Evolutionary conservation across 2,797 vertebrate genomes (phyloP).

Genomic region (Sylvilagus floridanus): DNA sequence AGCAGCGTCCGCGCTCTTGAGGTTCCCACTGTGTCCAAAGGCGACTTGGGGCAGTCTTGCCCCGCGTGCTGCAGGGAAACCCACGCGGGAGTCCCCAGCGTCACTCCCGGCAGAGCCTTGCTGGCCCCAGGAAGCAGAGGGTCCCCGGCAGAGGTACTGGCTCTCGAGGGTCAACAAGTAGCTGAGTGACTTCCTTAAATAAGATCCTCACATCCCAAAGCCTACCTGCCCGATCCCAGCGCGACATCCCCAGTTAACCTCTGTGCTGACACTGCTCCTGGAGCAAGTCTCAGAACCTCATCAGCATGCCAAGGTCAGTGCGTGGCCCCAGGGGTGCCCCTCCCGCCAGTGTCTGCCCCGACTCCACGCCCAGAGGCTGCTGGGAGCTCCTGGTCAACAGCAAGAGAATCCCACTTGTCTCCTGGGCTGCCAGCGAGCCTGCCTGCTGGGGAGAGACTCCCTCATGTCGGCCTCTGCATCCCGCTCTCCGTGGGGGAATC

Average conservation of each 20-base stretch:
- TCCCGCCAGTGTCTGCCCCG: no score
- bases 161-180: neutral
- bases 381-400: no score
- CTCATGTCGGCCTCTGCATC: neutral
- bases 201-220: slow-evolving; percentile 15
- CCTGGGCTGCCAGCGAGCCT: neutral
- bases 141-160: neutral
- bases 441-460: neutral
- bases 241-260: neutral
- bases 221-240: neutral
- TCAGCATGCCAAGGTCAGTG: neutral
- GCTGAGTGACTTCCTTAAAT: neutral
- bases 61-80: neutral
- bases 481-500: neutral
- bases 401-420: no score
- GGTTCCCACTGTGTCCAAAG: no score
- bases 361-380: no score
- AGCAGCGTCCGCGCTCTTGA: neutral
- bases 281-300: no score
- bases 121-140: neutral
- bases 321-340: accelerated
- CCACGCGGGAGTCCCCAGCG: neutral
- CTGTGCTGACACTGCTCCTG: neutral
- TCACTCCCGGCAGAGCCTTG: neutral
- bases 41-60: no score